These are phyloP conservation scores for Pseudomyrmex pallidus DNA, from an alignment of 1,140 invertebrate species.

Conservation along the genomic window DNA sequence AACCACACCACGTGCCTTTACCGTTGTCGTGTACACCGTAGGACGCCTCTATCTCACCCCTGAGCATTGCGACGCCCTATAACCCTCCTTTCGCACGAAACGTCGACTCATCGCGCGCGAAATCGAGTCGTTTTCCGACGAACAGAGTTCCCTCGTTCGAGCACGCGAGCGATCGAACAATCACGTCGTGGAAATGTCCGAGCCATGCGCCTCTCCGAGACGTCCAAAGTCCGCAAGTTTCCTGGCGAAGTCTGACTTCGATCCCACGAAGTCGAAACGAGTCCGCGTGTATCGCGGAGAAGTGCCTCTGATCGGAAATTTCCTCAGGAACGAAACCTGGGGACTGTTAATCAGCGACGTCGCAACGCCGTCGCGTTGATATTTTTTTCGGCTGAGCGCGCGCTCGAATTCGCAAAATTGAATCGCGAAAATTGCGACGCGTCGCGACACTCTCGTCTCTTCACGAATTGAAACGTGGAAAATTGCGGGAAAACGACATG, in stretches of 20 bases:
- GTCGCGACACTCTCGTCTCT: neutral
- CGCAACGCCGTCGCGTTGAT: constrained; percentile 26
- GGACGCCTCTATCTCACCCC: neutral
- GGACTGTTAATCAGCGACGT: constrained; percentile 27
- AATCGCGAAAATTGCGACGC: neutral
- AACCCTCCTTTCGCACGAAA: neutral
- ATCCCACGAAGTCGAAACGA: constrained; percentile 57
- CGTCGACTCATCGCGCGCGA: constrained; percentile 42
- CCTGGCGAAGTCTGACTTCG: constrained; percentile 48
- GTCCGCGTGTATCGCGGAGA: constrained; percentile 15
- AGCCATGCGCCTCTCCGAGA: constrained; percentile 63
- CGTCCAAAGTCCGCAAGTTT: constrained; percentile 28
- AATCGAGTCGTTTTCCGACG: constrained; percentile 12
- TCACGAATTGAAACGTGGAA: neutral
- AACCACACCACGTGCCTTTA: constrained; percentile 71
- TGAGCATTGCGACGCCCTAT: constrained; percentile 12
- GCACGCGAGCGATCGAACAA: neutral
- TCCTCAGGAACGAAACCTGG: constrained; percentile 11
- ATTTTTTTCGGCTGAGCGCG: neutral
- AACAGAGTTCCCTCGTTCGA: neutral
- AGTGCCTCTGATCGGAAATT: constrained; percentile 28
- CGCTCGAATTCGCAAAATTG: neutral
- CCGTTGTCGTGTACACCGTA: constrained; percentile 35
- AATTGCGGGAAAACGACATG: constrained; percentile 7
- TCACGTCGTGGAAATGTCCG: constrained; percentile 69